Evolutionary conservation across 2,797 vertebrate genomes (phyloP).

Genomic region (Morus bassanus): DNA sequence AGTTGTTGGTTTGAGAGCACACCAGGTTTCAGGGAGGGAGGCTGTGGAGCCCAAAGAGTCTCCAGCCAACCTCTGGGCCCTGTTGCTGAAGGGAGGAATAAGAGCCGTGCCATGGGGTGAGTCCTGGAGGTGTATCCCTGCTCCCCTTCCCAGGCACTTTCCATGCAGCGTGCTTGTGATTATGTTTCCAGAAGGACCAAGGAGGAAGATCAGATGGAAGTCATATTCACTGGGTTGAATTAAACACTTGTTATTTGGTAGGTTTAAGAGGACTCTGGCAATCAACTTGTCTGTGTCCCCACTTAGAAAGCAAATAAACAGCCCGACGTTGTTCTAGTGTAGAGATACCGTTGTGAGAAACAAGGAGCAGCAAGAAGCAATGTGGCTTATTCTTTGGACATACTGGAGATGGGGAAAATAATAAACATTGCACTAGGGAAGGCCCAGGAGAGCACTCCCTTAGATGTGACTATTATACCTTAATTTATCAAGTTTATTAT

Average conservation of each 20-base stretch:
- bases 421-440: background rate
- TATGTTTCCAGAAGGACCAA: background rate
- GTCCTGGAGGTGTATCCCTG: background rate
- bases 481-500: background rate
- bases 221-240: background rate
- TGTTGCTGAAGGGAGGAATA: background rate
- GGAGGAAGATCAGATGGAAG: background rate
- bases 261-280: background rate
- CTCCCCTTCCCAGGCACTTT: background rate
- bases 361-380: background rate
- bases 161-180: background rate
- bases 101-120: background rate
- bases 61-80: background rate
- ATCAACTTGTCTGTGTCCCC: background rate
- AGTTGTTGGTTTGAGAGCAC: background rate
- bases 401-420: background rate
- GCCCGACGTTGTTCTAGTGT: background rate
- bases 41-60: background rate
- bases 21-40: background rate
- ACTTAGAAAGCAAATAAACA: background rate
- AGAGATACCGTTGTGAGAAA: background rate
- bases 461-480: background rate
- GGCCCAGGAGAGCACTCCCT: background rate
- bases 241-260: background rate
- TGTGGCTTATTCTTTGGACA: background rate